These are phyloP conservation scores for Labroides dimidiatus DNA, from an alignment of 2,797 vertebrate species.

Conservation along the genomic window DNA sequence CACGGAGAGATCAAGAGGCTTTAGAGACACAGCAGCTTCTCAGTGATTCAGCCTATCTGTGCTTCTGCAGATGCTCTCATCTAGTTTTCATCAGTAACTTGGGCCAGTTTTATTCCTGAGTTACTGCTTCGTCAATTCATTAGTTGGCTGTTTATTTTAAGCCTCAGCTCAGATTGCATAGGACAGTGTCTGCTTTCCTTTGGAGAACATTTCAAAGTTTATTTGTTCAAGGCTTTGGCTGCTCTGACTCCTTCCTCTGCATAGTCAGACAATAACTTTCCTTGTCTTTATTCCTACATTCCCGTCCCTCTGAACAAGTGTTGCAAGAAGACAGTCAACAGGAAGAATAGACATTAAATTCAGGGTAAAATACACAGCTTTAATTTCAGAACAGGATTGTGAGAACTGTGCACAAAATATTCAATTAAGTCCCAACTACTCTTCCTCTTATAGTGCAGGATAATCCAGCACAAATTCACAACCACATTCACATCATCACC, in stretches of 20 bases:
- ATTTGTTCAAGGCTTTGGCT: not conserved
- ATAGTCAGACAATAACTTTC: not conserved
- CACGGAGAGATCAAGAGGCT: slow-evolving; percentile 41
- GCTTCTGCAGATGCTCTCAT: slow-evolving; percentile 44
- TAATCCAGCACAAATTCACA: no score
- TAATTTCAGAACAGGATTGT: no score
- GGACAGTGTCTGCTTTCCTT: slow-evolving; percentile 3
- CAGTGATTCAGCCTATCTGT: slow-evolving; percentile 36
- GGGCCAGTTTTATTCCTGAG: slow-evolving; percentile 9
- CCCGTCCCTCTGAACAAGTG: not conserved
- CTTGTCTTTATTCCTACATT: not conserved
- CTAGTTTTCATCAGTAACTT: slow-evolving; percentile 30
- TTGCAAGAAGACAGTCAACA: not conserved
- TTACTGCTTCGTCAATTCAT: slow-evolving; percentile 25
- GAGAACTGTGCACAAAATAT: no score
- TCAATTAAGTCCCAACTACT: no score
- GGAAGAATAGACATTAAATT: not conserved
- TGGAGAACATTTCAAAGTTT: not conserved
- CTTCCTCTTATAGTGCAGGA: no score
- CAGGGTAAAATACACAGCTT: not conserved
- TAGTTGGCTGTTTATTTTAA: slow-evolving; percentile 22
- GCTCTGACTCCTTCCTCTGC: slow-evolving; percentile 10
- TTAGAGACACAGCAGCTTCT: slow-evolving; percentile 28
- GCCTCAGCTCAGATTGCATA: not conserved
- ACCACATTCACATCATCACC: no score